Evolutionary conservation across 2,797 vertebrate genomes (phyloP).

Genomic region (Acanthornis magna): DNA sequence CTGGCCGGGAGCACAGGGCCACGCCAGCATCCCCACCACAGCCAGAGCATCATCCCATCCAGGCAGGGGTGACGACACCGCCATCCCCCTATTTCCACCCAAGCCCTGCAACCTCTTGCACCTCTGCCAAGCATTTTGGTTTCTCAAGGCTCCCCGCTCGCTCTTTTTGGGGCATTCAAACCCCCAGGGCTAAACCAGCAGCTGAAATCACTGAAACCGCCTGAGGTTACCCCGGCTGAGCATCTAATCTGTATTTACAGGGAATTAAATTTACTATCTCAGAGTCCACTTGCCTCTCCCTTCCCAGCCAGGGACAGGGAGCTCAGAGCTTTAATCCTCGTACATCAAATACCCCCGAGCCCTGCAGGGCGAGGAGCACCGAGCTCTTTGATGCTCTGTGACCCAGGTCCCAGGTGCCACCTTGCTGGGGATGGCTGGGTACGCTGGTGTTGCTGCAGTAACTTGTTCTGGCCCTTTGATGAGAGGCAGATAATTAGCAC

Average conservation of each 20-base stretch:
- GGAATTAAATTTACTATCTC: not conserved
- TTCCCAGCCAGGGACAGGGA: not conserved
- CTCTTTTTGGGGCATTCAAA: not conserved
- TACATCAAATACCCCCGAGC: not conserved
- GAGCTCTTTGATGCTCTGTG: not conserved
- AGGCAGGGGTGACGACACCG: rapidly evolving
- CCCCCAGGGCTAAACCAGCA: not conserved
- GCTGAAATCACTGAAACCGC: conserved; percentile 1
- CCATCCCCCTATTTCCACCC: not conserved
- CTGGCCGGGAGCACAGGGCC: not conserved
- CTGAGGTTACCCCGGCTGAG: not conserved
- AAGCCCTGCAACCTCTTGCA: not conserved
- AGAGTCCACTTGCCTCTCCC: not conserved
- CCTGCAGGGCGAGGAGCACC: not conserved
- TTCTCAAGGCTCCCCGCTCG: not conserved
- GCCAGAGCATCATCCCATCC: not conserved
- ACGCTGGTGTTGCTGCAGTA: not conserved
- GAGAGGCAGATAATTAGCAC: not conserved
- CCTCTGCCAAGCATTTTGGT: not conserved
- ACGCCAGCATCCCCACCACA: not conserved
- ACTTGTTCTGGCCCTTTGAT: not conserved
- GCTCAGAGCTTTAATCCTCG: not conserved
- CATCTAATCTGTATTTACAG: conserved; percentile 36
- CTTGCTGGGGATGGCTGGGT: not conserved
- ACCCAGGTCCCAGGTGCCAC: not conserved